Conservation (phyloP, 2,113 vertebrate species). For the Scomber japonicus region DNA sequence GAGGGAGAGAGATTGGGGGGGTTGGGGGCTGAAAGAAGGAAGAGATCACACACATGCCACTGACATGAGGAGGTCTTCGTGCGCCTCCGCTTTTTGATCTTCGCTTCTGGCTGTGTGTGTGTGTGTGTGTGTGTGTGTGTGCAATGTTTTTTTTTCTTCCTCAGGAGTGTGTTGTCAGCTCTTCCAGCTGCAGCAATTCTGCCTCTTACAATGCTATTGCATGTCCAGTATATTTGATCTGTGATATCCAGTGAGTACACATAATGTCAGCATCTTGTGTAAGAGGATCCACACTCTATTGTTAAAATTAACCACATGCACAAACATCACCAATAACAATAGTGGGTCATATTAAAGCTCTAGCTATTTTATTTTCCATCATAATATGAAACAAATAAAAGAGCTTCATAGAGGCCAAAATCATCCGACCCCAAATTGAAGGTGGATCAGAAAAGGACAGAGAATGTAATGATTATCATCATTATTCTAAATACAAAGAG, state of each 20-base stretch:
- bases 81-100: conserved; percentile 1
- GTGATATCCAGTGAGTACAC: neutral
- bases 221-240: conserved; percentile 5
- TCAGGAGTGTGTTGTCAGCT: conserved; percentile 29
- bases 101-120: too few species aligned
- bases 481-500: conserved; percentile 33
- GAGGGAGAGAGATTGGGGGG: neutral
- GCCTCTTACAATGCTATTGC: neutral
- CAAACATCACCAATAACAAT: conserved; percentile 5
- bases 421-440: conserved; percentile 1
- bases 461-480: neutral
- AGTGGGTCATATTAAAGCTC: neutral
- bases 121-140: too few species aligned
- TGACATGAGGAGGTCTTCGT: conserved; percentile 56
- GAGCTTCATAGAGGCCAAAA: neutral
- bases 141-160: neutral
- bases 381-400: neutral
- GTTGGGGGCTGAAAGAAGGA: conserved; percentile 20
- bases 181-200: conserved; percentile 2
- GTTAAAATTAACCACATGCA: neutral
- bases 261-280: neutral
- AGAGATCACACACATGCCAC: conserved; percentile 43
- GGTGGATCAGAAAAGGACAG: conserved; percentile 17
- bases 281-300: neutral
- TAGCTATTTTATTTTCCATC: neutral